phyloP scores from a whole-genome alignment of 2,888 invertebrate species.

The Diaprepes abbreviatus region DNA sequence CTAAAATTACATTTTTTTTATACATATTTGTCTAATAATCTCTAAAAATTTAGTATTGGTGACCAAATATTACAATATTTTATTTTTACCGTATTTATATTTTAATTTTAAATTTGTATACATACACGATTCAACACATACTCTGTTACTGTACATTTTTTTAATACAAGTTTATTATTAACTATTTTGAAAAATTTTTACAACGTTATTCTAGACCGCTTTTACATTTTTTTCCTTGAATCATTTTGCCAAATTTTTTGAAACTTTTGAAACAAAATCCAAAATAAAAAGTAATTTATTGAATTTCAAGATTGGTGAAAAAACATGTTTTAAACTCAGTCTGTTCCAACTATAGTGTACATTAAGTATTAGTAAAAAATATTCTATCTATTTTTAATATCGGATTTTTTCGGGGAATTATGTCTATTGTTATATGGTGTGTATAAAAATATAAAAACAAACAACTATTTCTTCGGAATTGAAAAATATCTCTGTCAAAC shows the following conservation, averaged over 20 bases:
- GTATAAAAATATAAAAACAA: slow-evolving; percentile 47
- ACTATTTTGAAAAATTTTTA: slow-evolving; percentile 50
- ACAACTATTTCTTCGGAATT: slow-evolving; percentile 34
- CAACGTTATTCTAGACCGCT: slow-evolving; percentile 58
- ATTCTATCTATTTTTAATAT: slow-evolving; percentile 52
- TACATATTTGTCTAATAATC: slow-evolving; percentile 55
- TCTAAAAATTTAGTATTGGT: slow-evolving; percentile 44
- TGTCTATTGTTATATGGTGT: slow-evolving; percentile 53
- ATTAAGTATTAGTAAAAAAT: slow-evolving; percentile 49
- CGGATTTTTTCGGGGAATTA: slow-evolving; percentile 49
- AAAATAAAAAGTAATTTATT: not conserved
- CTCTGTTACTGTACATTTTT: slow-evolving; percentile 58
- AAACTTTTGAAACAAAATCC: too few species aligned
- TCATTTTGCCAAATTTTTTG: slow-evolving; percentile 63
- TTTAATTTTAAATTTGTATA: slow-evolving; percentile 50
- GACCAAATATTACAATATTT: slow-evolving; percentile 51
- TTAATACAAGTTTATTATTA: slow-evolving; percentile 49
- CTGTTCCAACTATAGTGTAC: slow-evolving; percentile 60
- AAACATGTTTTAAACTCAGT: slow-evolving; percentile 55
- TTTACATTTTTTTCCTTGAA: slow-evolving; percentile 51
- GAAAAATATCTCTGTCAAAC: slow-evolving; percentile 47
- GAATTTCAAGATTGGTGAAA: not conserved
- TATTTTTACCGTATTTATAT: slow-evolving; percentile 44
- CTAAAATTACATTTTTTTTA: slow-evolving; percentile 63
- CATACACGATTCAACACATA: slow-evolving; percentile 60